A percentile compares a stretch with the other conserved stretches of the same genome.
Evolutionary conservation across 2,797 vertebrate genomes (phyloP).

Genomic region (Artibeus lituratus): DNA sequence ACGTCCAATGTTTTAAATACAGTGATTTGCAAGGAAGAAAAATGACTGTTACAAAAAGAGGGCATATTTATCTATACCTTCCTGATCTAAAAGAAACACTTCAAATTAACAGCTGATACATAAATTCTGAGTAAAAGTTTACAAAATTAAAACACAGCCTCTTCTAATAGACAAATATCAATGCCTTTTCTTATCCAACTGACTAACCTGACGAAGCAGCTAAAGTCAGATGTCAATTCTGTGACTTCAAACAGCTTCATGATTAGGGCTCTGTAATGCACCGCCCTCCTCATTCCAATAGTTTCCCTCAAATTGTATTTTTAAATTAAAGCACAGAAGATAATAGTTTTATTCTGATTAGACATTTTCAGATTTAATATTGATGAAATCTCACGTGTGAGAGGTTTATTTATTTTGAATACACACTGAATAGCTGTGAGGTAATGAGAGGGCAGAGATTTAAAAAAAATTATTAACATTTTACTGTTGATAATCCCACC

Average conservation of each 20-base stretch:
- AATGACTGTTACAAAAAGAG: background rate
- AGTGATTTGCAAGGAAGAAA: background rate
- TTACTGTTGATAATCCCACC: background rate
- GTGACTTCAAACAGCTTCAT: background rate
- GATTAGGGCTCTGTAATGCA: background rate
- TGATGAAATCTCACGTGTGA: conserved; percentile 3
- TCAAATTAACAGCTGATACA: background rate
- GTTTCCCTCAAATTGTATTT: background rate
- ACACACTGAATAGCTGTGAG: background rate
- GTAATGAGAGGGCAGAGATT: background rate
- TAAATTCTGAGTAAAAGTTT: background rate
- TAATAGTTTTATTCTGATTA: background rate
- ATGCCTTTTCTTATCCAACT: background rate
- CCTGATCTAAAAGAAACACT: background rate
- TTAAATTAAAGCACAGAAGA: conserved; percentile 1
- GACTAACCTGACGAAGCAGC: background rate
- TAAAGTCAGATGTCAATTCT: background rate
- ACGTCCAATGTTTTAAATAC: background rate
- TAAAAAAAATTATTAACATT: background rate
- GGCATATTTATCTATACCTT: background rate
- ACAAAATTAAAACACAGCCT: background rate
- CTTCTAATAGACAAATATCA: background rate
- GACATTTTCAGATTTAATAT: conserved; percentile 3
- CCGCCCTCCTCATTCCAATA: background rate
- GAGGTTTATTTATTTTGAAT: background rate